These are phyloP conservation scores for Apostichopus parvimensis DNA, from an alignment of 35 echinoderm and acorn worm genomes.

Conservation along the genomic window DNA sequence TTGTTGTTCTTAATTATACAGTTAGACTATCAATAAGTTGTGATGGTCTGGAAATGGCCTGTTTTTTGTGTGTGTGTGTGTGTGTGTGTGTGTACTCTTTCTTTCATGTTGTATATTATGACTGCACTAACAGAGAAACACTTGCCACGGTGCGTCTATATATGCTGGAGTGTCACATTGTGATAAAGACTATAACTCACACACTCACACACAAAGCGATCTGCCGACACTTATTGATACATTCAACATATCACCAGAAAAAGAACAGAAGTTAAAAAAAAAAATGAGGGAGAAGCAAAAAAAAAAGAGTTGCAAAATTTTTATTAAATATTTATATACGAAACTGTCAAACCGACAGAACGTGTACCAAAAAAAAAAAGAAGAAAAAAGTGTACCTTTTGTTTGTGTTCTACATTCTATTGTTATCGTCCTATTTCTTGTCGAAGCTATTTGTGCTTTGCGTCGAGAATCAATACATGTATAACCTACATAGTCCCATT, in stretches of 20 bases:
- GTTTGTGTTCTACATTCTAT: constrained; percentile 29
- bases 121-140: background rate
- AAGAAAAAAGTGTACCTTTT: background rate
- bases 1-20: constrained; percentile 2
- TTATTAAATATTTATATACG: constrained; percentile 40
- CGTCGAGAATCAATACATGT: constrained; percentile 35
- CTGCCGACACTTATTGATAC: background rate
- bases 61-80: background rate
- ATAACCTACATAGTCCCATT: constrained; percentile 46
- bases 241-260: background rate
- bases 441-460: constrained; percentile 22
- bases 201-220: background rate
- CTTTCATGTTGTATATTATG: no score
- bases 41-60: background rate
- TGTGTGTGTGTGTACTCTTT: background rate
- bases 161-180: background rate
- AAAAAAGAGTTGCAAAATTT: background rate
- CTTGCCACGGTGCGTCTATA: background rate
- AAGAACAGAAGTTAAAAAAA: no score
- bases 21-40: background rate
- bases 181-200: background rate
- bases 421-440: constrained; percentile 8
- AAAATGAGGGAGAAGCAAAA: no score
- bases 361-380: background rate
- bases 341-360: constrained; percentile 27